Conservation (phyloP, 2,113 vertebrate species). For the Prolemur simus region DNA sequence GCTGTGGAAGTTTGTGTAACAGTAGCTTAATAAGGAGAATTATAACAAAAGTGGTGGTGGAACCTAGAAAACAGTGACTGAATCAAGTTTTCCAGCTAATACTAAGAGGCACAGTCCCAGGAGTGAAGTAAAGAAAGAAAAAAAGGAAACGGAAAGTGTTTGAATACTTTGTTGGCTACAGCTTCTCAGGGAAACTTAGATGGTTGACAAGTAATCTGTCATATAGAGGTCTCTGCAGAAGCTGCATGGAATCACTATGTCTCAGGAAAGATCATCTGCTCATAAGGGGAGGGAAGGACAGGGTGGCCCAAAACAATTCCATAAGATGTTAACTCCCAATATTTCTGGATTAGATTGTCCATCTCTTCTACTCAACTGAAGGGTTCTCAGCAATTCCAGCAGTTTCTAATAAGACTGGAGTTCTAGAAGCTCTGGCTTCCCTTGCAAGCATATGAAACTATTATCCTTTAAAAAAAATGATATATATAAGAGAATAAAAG, state of each 20-base stretch:
- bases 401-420: too few species aligned
- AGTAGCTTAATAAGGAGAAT: background rate
- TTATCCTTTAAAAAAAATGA: background rate
- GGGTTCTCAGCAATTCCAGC: too few species aligned
- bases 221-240: background rate
- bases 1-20: background rate
- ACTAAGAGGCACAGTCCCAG: fast-evolving
- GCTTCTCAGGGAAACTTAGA: background rate
- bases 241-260: background rate
- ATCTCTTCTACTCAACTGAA: background rate
- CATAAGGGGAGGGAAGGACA: background rate
- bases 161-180: background rate
- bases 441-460: background rate
- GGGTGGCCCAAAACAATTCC: background rate
- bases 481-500: background rate
- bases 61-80: background rate
- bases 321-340: background rate
- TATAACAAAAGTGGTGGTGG: background rate
- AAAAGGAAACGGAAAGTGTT: background rate
- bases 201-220: background rate
- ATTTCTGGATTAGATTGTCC: background rate
- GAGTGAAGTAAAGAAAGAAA: background rate
- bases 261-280: background rate
- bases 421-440: too few species aligned
- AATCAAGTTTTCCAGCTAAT: background rate